Conservation (phyloP, 2,888 invertebrate genomes). For the Dasysyrphus albostriatus region DNA sequence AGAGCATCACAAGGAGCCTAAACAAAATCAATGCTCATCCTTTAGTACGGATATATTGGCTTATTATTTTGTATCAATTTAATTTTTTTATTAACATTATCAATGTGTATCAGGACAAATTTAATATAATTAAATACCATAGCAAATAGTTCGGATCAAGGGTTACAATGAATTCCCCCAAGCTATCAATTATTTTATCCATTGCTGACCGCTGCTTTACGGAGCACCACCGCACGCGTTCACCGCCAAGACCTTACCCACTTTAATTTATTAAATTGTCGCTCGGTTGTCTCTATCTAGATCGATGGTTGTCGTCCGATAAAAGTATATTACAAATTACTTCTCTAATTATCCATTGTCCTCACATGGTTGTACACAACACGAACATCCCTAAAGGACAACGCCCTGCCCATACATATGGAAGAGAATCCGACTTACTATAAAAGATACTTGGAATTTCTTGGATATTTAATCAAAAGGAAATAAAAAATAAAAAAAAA, state of each 20-base stretch:
- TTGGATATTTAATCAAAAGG: constrained; percentile 52
- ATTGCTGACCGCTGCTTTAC: background rate
- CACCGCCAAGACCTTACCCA: constrained; percentile 38
- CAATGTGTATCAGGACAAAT: constrained; percentile 36
- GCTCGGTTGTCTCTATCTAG: constrained; percentile 55
- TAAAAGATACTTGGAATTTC: constrained; percentile 16
- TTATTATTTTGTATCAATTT: constrained; percentile 3
- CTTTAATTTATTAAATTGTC: constrained; percentile 73
- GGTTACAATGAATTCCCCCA: constrained; percentile 18
- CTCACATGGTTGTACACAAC: constrained; percentile 58
- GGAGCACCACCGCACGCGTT: background rate
- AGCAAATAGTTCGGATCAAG: background rate
- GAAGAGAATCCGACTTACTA: background rate
- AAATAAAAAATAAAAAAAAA: constrained; percentile 9
- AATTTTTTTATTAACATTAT: constrained; percentile 6
- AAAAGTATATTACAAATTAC: constrained; percentile 74
- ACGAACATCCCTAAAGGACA: constrained; percentile 65
- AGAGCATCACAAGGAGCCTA: background rate
- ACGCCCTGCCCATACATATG: constrained; percentile 21
- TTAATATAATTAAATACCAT: constrained; percentile 56
- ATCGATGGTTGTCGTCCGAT: constrained; percentile 68
- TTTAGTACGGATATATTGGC: background rate
- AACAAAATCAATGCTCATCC: background rate
- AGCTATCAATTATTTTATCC: background rate
- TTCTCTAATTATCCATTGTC: constrained; percentile 74